phyloP scores from a whole-genome alignment of 2,797 vertebrate species.

The Characodon lateralis region DNA sequence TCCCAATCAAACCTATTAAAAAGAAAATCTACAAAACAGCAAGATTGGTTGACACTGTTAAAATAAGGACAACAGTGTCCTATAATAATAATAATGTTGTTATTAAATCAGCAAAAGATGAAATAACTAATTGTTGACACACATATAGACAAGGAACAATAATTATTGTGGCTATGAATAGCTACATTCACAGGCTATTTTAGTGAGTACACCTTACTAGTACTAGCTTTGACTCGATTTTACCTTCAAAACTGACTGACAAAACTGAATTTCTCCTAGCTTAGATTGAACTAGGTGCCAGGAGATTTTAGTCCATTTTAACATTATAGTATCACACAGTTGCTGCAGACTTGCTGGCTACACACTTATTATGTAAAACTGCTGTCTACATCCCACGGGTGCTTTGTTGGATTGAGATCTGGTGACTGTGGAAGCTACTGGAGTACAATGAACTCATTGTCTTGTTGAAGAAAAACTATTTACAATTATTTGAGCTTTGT shows the following conservation, averaged over 20 bases:
- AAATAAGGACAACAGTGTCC: not conserved
- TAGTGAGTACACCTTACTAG: not conserved
- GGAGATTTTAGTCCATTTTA: too few relatives aligned
- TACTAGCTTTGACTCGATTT: not conserved
- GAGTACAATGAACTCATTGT: too few relatives aligned
- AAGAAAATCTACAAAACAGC: not conserved
- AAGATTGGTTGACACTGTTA: not conserved
- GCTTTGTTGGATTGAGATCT: too few relatives aligned
- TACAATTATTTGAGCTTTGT: too few relatives aligned
- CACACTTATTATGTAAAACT: not conserved
- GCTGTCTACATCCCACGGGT: not conserved
- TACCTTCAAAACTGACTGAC: not conserved
- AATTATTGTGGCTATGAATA: not conserved
- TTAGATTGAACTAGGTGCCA: too few relatives aligned
- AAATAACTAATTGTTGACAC: not conserved
- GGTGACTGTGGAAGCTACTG: too few relatives aligned
- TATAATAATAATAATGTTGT: not conserved
- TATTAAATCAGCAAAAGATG: not conserved
- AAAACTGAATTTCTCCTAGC: not conserved
- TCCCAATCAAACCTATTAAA: not conserved
- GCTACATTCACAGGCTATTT: not conserved
- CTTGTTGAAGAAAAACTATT: too few relatives aligned
- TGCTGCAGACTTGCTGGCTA: not conserved
- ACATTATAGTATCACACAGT: too few relatives aligned
- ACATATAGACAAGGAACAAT: not conserved